Evolutionary conservation across 2,888 invertebrate species (phyloP).

Genomic region (Hypsopygia costalis): DNA sequence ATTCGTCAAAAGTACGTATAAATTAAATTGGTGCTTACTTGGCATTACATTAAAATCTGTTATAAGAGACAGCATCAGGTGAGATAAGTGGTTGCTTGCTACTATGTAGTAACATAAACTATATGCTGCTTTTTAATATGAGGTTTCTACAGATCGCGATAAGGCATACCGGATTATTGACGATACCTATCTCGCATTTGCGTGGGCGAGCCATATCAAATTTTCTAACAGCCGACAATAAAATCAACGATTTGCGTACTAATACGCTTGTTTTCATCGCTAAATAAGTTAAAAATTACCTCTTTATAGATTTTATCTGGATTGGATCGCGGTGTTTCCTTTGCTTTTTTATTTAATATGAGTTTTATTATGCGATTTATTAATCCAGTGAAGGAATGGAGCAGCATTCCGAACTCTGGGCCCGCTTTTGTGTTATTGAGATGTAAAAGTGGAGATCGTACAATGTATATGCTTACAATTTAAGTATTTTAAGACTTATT

Average conservation of each 20-base stretch:
- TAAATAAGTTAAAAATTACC: slow-evolving; percentile 50
- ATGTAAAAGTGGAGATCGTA: slow-evolving; percentile 24
- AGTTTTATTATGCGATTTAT: slow-evolving; percentile 58
- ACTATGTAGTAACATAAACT: no score
- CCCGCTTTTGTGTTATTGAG: slow-evolving; percentile 47
- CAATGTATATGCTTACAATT: background rate
- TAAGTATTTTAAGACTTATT: background rate
- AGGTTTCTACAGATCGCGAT: slow-evolving; percentile 2
- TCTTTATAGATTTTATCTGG: slow-evolving; percentile 45
- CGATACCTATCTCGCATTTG: slow-evolving; percentile 22
- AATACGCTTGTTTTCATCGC: slow-evolving; percentile 45
- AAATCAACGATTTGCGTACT: slow-evolving; percentile 49
- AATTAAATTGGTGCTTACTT: no score
- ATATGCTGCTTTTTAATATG: no score
- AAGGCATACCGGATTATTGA: slow-evolving; percentile 13
- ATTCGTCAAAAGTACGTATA: no score
- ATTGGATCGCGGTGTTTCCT: slow-evolving; percentile 37
- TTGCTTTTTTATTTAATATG: slow-evolving; percentile 40
- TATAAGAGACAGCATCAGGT: no score
- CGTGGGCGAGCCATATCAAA: slow-evolving; percentile 41
- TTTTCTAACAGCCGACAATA: slow-evolving; percentile 35
- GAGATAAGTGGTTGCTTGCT: no score
- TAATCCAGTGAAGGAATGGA: slow-evolving; percentile 30
- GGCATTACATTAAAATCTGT: no score
- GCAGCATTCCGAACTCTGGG: slow-evolving; percentile 47